Conservation (phyloP, 1,140 invertebrate species). For the Caenorhabditis briggsae region DNA sequence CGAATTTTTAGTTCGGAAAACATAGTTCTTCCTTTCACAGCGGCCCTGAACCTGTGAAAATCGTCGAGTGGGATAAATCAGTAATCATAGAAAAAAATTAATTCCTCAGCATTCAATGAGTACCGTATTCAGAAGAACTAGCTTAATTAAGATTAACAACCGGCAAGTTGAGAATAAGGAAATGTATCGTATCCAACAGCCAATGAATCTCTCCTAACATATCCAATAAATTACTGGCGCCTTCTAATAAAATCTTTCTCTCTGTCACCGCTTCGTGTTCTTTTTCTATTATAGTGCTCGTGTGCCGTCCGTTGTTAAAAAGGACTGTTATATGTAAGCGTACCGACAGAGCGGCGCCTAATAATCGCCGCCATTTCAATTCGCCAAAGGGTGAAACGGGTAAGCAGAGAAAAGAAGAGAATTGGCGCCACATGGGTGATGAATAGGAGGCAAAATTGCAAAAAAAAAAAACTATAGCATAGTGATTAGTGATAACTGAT, state of each 20-base stretch:
- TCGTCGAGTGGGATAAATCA: no score
- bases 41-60: no score
- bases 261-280: neutral
- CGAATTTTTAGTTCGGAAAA: no score
- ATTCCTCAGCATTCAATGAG: no score
- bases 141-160: no score
- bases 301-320: neutral
- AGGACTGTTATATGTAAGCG: conserved; percentile 30
- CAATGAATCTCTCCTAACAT: neutral
- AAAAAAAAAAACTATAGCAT: no score
- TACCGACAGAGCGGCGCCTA: conserved; percentile 37
- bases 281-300: neutral
- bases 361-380: conserved; percentile 41
- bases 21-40: no score
- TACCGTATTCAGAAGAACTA: no score
- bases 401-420: neutral
- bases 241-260: conserved; percentile 33
- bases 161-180: neutral
- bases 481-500: neutral
- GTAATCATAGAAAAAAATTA: no score
- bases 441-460: neutral
- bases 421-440: conserved; percentile 31
- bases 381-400: neutral
- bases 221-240: conserved; percentile 33
- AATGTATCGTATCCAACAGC: neutral